Evolutionary conservation across 2,113 vertebrate species (phyloP).

Genomic region (Porphyrio hochstetteri): DNA sequence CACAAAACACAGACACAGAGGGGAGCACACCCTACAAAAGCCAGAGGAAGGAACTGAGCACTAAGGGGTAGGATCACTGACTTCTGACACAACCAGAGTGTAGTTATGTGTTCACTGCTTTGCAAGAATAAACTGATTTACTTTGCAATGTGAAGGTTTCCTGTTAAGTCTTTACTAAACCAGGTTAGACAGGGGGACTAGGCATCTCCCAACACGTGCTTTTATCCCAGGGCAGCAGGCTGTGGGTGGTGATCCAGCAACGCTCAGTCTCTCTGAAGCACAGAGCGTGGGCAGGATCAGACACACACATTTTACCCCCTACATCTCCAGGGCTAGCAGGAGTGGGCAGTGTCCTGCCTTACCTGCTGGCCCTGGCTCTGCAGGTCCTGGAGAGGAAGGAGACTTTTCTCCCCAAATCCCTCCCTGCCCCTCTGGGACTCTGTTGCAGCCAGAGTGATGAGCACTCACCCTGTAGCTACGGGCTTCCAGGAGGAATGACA

Average conservation of each 20-base stretch:
- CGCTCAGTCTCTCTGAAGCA: neutral
- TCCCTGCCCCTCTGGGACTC: neutral
- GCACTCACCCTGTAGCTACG: neutral
- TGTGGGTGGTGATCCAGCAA: neutral
- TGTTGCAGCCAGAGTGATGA: neutral
- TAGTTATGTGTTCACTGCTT: neutral
- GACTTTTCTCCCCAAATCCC: neutral
- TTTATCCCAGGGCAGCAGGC: neutral
- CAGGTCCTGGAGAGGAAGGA: neutral
- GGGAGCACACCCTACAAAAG: neutral
- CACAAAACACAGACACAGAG: neutral
- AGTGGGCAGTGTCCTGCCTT: neutral
- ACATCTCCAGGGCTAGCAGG: neutral
- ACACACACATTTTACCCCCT: neutral
- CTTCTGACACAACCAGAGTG: neutral
- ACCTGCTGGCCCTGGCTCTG: neutral
- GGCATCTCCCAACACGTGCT: neutral
- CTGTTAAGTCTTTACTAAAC: neutral
- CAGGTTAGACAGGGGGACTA: neutral
- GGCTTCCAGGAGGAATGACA: neutral
- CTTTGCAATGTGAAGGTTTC: neutral
- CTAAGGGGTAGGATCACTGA: neutral
- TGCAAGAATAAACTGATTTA: neutral
- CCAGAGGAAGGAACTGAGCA: neutral
- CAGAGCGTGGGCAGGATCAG: neutral